phyloP scores from a whole-genome alignment of 2,888 invertebrate genomes.

The Ichneumon xanthorius region DNA sequence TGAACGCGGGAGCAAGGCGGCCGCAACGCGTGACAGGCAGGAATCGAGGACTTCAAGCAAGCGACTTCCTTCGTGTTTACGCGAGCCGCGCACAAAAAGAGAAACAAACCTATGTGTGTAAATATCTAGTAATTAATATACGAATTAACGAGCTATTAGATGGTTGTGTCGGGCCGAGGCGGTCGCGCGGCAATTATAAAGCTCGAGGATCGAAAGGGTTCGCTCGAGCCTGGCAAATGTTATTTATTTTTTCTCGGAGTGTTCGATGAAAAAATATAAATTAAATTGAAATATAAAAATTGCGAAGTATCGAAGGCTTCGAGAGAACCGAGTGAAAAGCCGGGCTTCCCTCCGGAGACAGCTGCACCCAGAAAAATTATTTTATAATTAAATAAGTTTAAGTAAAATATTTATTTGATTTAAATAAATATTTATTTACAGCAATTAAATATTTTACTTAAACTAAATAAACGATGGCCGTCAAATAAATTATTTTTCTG shows the following conservation, averaged over 20 bases:
- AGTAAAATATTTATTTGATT: too few species aligned
- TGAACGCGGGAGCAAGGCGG: neutral
- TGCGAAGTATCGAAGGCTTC: constrained; percentile 5
- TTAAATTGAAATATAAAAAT: constrained; percentile 9
- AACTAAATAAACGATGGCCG: too few species aligned
- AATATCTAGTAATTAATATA: constrained; percentile 79
- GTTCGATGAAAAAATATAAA: neutral
- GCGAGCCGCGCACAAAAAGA: constrained; percentile 10
- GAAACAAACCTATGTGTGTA: constrained; percentile 39
- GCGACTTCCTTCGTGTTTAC: constrained; percentile 32
- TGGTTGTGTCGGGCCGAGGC: constrained; percentile 34
- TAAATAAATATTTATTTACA: too few species aligned
- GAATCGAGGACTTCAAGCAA: constrained; percentile 54
- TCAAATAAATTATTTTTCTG: too few species aligned
- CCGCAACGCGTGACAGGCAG: neutral
- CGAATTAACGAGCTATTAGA: constrained; percentile 78
- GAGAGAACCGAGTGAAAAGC: constrained; percentile 43
- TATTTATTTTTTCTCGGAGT: constrained; percentile 35
- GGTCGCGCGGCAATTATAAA: constrained; percentile 72
- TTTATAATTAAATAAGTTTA: too few species aligned
- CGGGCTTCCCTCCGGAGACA: constrained; percentile 20
- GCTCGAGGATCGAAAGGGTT: neutral
- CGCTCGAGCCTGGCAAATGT: neutral
- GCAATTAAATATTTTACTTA: too few species aligned
- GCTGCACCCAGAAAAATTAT: too few species aligned